A percentile compares a stretch with the other conserved stretches of the same genome.
phyloP scores from a whole-genome alignment of 2,888 invertebrate species.

The Deilephila elpenor region DNA sequence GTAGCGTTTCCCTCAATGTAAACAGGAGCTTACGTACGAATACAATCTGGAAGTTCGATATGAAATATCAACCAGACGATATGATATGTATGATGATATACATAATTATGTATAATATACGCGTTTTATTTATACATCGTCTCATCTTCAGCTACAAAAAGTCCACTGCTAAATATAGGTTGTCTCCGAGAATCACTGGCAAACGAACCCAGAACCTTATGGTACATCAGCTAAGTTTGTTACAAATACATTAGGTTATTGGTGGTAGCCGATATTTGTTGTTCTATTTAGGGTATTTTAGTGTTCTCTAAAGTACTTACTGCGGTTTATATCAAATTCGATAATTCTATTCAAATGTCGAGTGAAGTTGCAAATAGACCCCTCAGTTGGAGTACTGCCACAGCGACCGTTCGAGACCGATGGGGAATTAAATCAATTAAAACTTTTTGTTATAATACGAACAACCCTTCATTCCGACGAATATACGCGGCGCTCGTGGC shows the following conservation, averaged over 20 bases:
- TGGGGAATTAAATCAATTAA: slow-evolving; percentile 45
- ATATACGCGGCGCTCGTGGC: background rate
- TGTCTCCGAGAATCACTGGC: too few species aligned
- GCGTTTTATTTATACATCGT: too few species aligned
- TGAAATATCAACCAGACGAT: background rate
- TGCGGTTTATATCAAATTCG: too few species aligned
- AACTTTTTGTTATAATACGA: slow-evolving; percentile 42
- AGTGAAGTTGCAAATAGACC: background rate
- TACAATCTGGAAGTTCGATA: background rate
- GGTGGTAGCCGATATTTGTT: too few species aligned
- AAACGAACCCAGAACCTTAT: too few species aligned
- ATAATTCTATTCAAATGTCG: background rate
- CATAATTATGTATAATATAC: background rate
- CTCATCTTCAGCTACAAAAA: too few species aligned
- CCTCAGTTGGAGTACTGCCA: background rate
- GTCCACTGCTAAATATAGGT: too few species aligned
- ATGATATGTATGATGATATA: too few species aligned
- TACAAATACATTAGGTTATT: too few species aligned
- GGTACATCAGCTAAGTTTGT: too few species aligned
- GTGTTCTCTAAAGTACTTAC: too few species aligned
- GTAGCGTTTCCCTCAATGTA: background rate
- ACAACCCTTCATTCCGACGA: slow-evolving; percentile 21
- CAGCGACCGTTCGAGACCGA: slow-evolving; percentile 28
- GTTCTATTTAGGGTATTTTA: too few species aligned
- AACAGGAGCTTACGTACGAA: background rate